A percentile compares a stretch with the other conserved stretches of the same genome.
Evolutionary conservation across 35 echinoderm and acorn worm genomes (phyloP).

Genomic region (Hemicentrotus pulcherrimus): DNA sequence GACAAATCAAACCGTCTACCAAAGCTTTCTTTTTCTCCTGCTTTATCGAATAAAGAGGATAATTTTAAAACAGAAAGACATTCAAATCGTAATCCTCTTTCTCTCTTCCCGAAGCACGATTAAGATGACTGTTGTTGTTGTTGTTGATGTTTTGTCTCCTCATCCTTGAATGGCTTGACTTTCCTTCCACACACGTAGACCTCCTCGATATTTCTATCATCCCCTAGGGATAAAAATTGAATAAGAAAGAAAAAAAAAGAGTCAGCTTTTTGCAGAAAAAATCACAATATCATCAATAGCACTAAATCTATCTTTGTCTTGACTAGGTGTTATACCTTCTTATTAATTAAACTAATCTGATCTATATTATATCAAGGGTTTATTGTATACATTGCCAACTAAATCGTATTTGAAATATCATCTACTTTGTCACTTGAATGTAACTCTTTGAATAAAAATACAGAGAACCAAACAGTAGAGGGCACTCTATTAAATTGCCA

Average conservation of each 20-base stretch:
- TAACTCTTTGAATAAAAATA: not conserved
- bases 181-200: slow-evolving; percentile 56
- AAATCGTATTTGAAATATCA: not conserved
- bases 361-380: not conserved
- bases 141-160: not conserved
- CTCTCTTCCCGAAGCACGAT: not conserved
- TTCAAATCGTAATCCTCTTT: not conserved
- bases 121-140: not conserved
- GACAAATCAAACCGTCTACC: too few species aligned
- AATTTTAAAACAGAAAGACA: not conserved
- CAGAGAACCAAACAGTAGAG: not conserved
- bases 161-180: slow-evolving; percentile 38
- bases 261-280: not conserved
- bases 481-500: not conserved
- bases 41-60: not conserved
- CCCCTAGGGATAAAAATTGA: not conserved
- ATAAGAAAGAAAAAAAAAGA: not conserved
- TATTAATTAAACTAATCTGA: too few species aligned
- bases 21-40: not conserved
- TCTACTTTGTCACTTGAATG: not conserved
- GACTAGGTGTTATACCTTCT: not conserved
- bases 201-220: slow-evolving; percentile 60
- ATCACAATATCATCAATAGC: not conserved
- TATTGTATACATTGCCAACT: not conserved
- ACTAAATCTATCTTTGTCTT: not conserved